phyloP scores from a whole-genome alignment of 2,113 vertebrate species.

The Orthonyx spaldingii region DNA sequence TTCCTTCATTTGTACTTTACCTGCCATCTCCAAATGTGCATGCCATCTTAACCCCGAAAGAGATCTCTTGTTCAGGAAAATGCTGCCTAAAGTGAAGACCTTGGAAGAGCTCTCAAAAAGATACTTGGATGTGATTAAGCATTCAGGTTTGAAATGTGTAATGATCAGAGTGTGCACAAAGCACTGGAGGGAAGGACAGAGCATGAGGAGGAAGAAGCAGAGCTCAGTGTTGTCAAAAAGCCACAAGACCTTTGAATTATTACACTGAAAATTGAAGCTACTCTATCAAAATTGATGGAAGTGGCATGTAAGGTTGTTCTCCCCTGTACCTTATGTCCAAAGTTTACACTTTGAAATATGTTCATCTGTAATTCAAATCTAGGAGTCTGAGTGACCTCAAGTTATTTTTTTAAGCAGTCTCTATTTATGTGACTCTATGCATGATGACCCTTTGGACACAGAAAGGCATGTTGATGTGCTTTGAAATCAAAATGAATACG shows the following conservation, averaged over 20 bases:
- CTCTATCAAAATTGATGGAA: conserved; percentile 7
- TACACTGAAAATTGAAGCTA: conserved; percentile 2
- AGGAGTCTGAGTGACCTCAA: background rate
- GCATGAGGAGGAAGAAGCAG: background rate
- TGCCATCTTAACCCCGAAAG: background rate
- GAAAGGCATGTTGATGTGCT: conserved; percentile 7
- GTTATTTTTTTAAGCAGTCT: conserved; percentile 42
- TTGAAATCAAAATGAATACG: conserved; percentile 24
- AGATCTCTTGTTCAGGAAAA: background rate
- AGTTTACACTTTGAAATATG: conserved; percentile 9
- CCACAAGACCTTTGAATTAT: background rate
- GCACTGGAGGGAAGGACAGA: background rate
- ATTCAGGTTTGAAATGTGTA: background rate
- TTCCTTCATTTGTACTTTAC: background rate
- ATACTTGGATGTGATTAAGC: background rate
- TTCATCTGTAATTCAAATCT: conserved; percentile 25
- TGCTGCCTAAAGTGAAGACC: background rate
- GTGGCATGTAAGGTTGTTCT: background rate
- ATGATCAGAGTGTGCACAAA: background rate
- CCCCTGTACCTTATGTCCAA: background rate
- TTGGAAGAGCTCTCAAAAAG: background rate
- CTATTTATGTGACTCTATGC: conserved; percentile 4
- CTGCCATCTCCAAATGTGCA: background rate
- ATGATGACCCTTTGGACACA: conserved; percentile 28
- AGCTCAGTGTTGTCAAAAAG: background rate